phyloP scores from a whole-genome alignment of 2,113 vertebrate genomes.

The Dicaeum eximium region DNA sequence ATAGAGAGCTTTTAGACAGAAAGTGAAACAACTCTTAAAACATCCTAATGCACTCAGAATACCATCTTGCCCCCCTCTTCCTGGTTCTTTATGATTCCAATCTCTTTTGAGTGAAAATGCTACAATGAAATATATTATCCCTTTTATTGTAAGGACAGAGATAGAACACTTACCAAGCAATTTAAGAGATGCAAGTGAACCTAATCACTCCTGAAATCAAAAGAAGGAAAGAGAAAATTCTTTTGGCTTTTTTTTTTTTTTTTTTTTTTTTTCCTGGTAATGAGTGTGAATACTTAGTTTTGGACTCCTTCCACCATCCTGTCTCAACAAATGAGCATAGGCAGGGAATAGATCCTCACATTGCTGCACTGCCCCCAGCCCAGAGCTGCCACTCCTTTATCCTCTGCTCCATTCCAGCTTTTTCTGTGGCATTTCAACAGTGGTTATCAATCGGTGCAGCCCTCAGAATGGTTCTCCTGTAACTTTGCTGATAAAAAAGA shows the following conservation, averaged over 20 bases:
- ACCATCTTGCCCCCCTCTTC: not conserved
- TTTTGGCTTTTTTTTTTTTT: not conserved
- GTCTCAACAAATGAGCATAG: not conserved
- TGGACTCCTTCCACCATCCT: not conserved
- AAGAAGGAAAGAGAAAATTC: slow-evolving; percentile 21
- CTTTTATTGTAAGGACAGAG: slow-evolving; percentile 4
- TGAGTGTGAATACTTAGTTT: slow-evolving; percentile 24
- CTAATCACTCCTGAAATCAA: slow-evolving; percentile 49
- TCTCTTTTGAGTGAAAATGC: slow-evolving; percentile 3
- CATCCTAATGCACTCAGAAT: not conserved
- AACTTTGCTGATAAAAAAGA: not conserved
- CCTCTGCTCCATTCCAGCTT: not conserved
- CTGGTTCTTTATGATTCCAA: not conserved
- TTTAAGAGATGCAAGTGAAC: slow-evolving; percentile 14
- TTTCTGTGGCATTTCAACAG: not conserved
- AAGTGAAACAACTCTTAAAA: not conserved
- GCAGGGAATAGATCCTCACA: slow-evolving; percentile 7
- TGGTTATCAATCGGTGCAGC: not conserved
- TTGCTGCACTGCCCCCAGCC: not conserved
- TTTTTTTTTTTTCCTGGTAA: not conserved
- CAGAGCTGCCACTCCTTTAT: not conserved
- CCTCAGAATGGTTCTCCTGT: not conserved
- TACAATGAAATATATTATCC: slow-evolving; percentile 17
- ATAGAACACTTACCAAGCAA: slow-evolving; percentile 18
- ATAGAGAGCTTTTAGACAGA: not conserved